Evolutionary conservation across 2,113 vertebrate species (phyloP), one percentile per base, ranked within the genome.

Genomic region (Delphinapterus leucas): DNA sequence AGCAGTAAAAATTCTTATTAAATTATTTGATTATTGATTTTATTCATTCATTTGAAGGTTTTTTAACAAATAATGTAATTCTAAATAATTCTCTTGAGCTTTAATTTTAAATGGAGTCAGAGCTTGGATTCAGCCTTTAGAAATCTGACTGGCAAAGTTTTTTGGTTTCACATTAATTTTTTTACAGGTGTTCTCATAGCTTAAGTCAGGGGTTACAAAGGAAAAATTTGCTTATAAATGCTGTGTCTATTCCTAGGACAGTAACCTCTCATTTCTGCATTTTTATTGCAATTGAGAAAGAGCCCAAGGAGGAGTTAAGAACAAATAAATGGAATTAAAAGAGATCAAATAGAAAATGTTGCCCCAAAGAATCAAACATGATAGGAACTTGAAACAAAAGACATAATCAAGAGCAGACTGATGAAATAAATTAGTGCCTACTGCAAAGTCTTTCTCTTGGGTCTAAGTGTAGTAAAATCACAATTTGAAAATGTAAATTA

Each of bases 261-360:
- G 38, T 18, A 88, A 38, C 4, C 25, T 93, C 81, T 63, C 21
- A 88, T 81, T 93, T 84, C 44, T 60, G 17, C 17, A 76, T 84
- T 91, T 20, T 58, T 58, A 70, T 14, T 81, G 18, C n/a, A 86
- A n/a, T 60, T 80, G 58, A 68, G 5, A 85, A 76, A 92, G 79
- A 93, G 87, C 33, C 49, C 65, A 88, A 31, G 38, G 55, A 89
- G 31, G n/a, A 80, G 11, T 38, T 26, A 96, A 87, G 76, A 95
- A 88, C 38, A 82, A 87, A 41, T 81, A 93, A 15, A 65, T 15
- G 49, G 21, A 90, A 77, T 93, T 80, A 74, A 81, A 84, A 93
- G 25, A 70, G 74, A 93, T 71, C n/a, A 90, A 92, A 70, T 21
- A 90, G 31, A 87, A 92, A 79, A 33, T 28, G 60, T 93, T 95